Evolutionary conservation across 2,888 invertebrate genomes (phyloP), one percentile per base, ranked within the genome.

Genomic region (Brachynemurus nebulosus): DNA sequence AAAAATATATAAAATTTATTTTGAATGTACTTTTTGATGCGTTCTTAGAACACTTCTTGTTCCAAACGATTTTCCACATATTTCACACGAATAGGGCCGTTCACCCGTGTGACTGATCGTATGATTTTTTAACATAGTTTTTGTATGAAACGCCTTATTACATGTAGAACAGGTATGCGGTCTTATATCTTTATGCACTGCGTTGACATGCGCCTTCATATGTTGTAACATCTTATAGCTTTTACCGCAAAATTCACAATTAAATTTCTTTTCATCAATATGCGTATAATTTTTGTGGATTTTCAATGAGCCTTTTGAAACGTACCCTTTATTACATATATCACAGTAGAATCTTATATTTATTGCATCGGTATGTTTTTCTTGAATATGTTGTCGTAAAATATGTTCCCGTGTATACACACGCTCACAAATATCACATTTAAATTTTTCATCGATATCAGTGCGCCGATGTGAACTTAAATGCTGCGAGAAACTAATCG

Each of bases 41-140:
- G 36, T 36, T 17, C 18, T 36, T 18, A 36, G 17, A 2, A 19
- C 36, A 16, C 18, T 18, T 19, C 19, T 36, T 16, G n/a, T 12
- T 36, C 36, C 19, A 16, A 36, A 36, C 9, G 36, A 17, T 36
- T 19, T 36, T 4, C 19, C 18, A 16, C 40, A 40, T 4, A 40
- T 16, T 16, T 14, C 12, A 17, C 40, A 40, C 11, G 17, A 11
- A 27, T 17, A 27, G 4, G 40, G 40, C 14, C 40, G 9, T 17
- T 40, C 40, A 2, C 40, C 40, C 2, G 40, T 40, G 3, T 40
- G 40, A 7, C 19, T 21, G 14, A 18, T 11, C 14, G 17, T 40
- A 40, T 40, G 40, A 11, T 27, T 40, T 17, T 36, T 17, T 16
- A 36, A 36, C 19, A 36, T 16, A n/a, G n/a, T 16, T 11, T 17